Evolutionary conservation across 1,140 invertebrate genomes (phyloP), one percentile per base, ranked within the genome.

Genomic region (Eulimnadia texana): DNA sequence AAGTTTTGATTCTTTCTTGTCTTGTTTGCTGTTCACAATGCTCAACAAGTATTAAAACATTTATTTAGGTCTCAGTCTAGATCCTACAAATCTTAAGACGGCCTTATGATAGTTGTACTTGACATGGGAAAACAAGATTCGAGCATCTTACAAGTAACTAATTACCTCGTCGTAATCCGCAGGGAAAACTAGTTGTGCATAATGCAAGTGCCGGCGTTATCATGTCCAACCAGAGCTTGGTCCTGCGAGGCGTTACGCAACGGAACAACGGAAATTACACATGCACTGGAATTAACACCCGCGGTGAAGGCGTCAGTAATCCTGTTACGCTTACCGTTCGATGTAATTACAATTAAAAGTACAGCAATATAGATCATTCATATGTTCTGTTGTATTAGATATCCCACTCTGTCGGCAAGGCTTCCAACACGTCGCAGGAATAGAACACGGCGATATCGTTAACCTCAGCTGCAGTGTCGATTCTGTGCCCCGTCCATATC

Each of bases 291-390:
- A 64, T 69, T 10, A 72, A 72, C 49, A 51, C 65, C 0, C 61
- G 67, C 47, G 70, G 70, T 9, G 60, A 63, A 58, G 50, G 55
- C 24, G 23, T 25, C 23, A 63, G 57, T 51, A 78, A 84, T 22
- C 77, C 82, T 22, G 86, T 90, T 9, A 77, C 78, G 61, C 74
- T 92, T 19, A 80, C 86, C 67, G 85, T 92, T 67, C 83, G 89
- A 74, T 92, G 87, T 91, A 73, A 86, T 86, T 85, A 33, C 16
- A 58, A 58, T 2, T 1, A 10, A 6, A 58, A 49, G n/a, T 3
- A 2, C 28, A 19, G 20, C 42, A 2, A 13, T 20, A n/a, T 19
- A 13, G 1, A 33, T 28, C 42, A 13, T 33, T 3, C 24, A 58
- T 13, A 22, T 58, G 28, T n/a, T 19, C 29, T 42, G 3, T 16